Evolutionary conservation across 2,113 vertebrate species (phyloP).

Genomic region (Thomomys bottae): DNA sequence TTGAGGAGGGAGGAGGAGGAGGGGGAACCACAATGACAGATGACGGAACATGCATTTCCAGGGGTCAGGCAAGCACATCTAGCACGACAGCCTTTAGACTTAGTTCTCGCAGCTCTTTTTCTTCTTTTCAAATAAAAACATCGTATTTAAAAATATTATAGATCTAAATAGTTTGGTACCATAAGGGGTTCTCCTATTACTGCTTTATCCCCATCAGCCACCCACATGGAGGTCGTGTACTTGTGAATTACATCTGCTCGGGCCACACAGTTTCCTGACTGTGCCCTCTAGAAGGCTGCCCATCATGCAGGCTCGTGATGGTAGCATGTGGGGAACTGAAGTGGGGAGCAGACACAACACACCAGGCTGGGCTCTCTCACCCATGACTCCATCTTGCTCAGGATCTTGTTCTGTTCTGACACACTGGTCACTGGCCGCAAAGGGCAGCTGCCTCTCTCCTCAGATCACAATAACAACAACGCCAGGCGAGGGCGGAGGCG

Average conservation of each 20-base stretch:
- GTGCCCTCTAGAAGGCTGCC: neutral
- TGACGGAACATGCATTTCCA: neutral
- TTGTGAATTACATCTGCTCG: neutral
- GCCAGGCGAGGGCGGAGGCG: too few species aligned
- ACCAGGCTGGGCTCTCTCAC: neutral
- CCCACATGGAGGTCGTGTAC: neutral
- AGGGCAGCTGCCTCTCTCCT: too few species aligned
- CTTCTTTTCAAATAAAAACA: neutral
- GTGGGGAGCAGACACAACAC: neutral
- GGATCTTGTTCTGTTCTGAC: neutral
- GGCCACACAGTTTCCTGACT: neutral
- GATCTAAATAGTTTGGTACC: neutral
- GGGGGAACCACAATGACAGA: too few species aligned
- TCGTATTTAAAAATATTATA: neutral
- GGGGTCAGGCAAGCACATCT: neutral
- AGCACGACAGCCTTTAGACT: neutral
- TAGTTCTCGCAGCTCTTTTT: neutral
- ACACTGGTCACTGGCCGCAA: too few species aligned
- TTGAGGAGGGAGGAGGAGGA: neutral
- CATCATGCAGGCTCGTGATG: too few species aligned
- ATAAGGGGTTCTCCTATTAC: neutral
- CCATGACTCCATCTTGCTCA: neutral
- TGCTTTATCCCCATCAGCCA: neutral
- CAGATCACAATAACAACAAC: too few species aligned
- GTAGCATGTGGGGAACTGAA: neutral